Evolutionary conservation across 2,113 vertebrate species (phyloP), one percentile per base, ranked within the genome.

Genomic region (Nestor notabilis): DNA sequence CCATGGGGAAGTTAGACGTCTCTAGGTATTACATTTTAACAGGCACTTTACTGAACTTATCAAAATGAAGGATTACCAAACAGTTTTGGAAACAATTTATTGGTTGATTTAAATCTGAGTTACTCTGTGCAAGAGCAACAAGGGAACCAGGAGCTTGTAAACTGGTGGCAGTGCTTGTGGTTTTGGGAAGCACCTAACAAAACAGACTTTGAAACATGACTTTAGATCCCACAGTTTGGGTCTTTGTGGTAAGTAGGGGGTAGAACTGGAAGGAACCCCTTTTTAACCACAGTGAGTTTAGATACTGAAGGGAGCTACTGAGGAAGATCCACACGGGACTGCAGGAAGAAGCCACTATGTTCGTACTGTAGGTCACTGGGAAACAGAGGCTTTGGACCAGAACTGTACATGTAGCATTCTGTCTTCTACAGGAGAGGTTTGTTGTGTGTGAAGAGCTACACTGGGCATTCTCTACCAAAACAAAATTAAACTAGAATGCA

Each of bases 1-100:
- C 28, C 1, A 1, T 13, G 35, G 63, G 46, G 53, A 43, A 37
- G 18, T 21, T 0, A 1, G 21, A 44, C 0, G 1, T 9, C 64
- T 35, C 31, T 35, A 82, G 43, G 19, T 14, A 15, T 28, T 46
- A n/a, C 3, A 0, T 33, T 55, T 72, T 25, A 27, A 41, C 35
- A 37, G n/a, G 41, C 5, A 4, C 12, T 68, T 72, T 24, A 39
- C 39, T 55, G 21, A 19, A 0, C 7, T 52, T 70, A 25, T 24
- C 64, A 13, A 70, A 47, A 65, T 3, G 4, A 52, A 74, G 27
- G 39, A 35, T 47, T 55, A 56, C 2, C 44, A 27, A 66, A 39
- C 0, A 9, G 9, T 13, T 53, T 2, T 6, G 6, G 35, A 61
- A 47, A 24, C 9, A 35, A 7, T 7, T 28, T 43, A 4, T 19